Conservation (phyloP, 2,113 vertebrate species). For the Dasyurus viverrinus region DNA sequence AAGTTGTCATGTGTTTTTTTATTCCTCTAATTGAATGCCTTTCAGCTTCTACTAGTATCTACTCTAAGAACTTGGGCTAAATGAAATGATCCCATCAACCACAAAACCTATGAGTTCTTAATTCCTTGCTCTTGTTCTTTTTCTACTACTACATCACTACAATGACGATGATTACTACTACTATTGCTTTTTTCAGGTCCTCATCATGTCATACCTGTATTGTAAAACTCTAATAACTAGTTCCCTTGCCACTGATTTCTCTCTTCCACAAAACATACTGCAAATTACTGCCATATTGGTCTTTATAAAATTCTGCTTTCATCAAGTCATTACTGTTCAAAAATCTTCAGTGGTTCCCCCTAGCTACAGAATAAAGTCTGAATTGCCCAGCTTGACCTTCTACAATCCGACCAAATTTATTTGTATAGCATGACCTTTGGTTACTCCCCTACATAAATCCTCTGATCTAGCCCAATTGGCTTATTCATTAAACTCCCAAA, state of each 20-base stretch:
- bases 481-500: neutral
- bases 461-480: neutral
- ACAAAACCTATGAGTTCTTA: neutral
- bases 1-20: neutral
- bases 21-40: neutral
- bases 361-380: neutral
- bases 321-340: neutral
- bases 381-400: neutral
- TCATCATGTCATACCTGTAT: neutral
- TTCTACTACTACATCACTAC: neutral
- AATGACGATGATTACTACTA: too few species aligned
- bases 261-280: neutral
- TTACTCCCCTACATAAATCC: neutral
- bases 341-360: neutral
- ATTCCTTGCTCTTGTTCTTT: neutral
- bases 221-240: neutral
- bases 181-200: neutral
- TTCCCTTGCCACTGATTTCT: neutral
- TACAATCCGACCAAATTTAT: neutral
- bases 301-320: neutral
- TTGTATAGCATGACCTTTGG: neutral
- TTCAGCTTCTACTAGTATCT: neutral
- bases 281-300: neutral
- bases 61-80: neutral
- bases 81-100: neutral